These are phyloP conservation scores for Pterocles gutturalis DNA, from an alignment of 2,113 vertebrate species.

Conservation along the genomic window DNA sequence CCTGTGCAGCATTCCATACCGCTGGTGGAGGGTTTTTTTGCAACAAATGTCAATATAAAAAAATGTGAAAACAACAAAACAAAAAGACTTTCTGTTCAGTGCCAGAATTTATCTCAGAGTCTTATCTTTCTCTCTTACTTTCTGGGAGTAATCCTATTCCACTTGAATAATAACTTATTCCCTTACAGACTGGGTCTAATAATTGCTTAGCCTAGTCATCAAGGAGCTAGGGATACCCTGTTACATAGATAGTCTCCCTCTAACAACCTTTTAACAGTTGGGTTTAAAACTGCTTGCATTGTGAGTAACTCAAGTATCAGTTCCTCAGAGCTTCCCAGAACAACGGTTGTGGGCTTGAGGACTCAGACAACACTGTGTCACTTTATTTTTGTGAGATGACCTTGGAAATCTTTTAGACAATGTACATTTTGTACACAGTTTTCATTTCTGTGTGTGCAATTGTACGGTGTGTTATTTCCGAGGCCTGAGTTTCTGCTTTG, in stretches of 20 bases:
- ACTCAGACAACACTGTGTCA: not conserved
- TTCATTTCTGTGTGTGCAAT: not conserved
- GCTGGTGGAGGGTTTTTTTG: not conserved
- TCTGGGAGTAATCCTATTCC: not conserved
- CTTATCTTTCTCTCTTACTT: not conserved
- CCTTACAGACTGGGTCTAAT: not conserved
- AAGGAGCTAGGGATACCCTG: not conserved
- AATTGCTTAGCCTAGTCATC: not conserved
- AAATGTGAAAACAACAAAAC: not conserved
- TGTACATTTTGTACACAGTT: not conserved
- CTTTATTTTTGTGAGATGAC: not conserved
- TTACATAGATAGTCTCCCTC: not conserved
- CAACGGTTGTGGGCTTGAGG: not conserved
- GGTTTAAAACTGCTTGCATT: not conserved
- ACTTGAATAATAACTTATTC: not conserved
- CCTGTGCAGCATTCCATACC: not conserved
- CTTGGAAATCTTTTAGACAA: not conserved
- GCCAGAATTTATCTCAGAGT: not conserved
- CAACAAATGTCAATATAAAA: not conserved
- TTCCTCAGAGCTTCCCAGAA: conserved; percentile 33
- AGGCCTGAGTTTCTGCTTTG: not conserved
- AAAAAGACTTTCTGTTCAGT: not conserved
- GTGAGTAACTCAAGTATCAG: conserved; percentile 1
- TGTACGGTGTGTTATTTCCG: not conserved
- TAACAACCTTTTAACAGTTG: not conserved